These are phyloP conservation scores for Drosophila affinis DNA, from an alignment of 2,888 invertebrate genomes.

Conservation along the genomic window DNA sequence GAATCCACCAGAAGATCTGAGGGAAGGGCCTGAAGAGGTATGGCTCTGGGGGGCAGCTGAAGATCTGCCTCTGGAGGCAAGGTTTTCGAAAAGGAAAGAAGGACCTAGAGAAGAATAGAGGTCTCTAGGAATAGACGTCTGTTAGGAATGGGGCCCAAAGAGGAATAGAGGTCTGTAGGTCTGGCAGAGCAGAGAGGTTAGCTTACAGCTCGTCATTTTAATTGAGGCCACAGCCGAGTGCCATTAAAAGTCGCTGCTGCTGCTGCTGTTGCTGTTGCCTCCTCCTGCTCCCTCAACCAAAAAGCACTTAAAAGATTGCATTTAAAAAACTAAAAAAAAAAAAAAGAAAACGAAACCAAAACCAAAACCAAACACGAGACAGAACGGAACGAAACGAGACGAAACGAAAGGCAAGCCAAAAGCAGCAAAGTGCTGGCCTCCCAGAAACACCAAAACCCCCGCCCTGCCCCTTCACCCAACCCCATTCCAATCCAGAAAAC, in stretches of 20 bases:
- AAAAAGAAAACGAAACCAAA: constrained; percentile 33
- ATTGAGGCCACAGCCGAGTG: constrained; percentile 56
- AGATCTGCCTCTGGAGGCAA: not conserved
- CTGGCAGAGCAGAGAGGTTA: not conserved
- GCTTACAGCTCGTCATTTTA: constrained; percentile 31
- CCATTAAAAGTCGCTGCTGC: constrained; percentile 61
- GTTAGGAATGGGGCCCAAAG: not conserved
- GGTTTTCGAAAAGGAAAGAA: too few species aligned
- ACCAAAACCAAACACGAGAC: constrained; percentile 42
- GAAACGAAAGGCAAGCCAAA: constrained; percentile 52
- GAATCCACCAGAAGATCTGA: not conserved
- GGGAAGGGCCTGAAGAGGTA: not conserved
- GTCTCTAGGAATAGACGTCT: not conserved
- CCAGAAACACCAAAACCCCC: not conserved
- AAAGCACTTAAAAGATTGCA: constrained; percentile 72
- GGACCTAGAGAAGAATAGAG: not conserved
- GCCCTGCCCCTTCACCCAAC: not conserved
- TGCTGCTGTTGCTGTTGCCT: constrained; percentile 15
- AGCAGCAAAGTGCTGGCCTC: constrained; percentile 49
- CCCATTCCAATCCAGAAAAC: constrained; percentile 36
- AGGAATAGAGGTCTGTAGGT: not conserved
- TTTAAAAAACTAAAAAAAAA: constrained; percentile 54
- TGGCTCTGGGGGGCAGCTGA: not conserved
- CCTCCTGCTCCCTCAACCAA: constrained; percentile 52
- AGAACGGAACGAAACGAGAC: constrained; percentile 20